A percentile compares a stretch with the other conserved stretches of the same genome.
Conservation (phyloP, 2,113 vertebrate species). For the Cromileptes altivelis region DNA sequence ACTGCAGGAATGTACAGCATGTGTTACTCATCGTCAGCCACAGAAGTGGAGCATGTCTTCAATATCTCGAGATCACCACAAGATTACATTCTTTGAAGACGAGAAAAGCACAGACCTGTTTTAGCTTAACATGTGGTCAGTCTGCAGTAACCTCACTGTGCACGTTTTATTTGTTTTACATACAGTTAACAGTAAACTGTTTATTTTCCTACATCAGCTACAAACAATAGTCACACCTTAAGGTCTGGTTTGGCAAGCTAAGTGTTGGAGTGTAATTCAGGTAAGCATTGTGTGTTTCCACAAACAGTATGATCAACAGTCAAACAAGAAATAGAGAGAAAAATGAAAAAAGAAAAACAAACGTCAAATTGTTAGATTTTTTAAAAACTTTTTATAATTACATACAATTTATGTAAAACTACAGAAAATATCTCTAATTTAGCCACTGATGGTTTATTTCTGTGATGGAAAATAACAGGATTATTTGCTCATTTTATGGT, state of each 20-base stretch:
- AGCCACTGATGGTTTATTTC: no score
- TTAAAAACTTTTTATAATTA: no score
- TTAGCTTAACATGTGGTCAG: not conserved
- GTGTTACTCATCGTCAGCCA: slow-evolving; percentile 55
- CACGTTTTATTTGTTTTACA: not conserved
- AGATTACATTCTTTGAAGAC: slow-evolving; percentile 42
- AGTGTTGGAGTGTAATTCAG: not conserved
- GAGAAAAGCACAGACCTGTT: slow-evolving; percentile 20
- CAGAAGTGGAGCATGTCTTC: slow-evolving; percentile 40
- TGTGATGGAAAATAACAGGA: no score
- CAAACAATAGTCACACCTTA: not conserved
- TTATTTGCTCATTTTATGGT: no score
- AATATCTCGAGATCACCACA: slow-evolving; percentile 42
- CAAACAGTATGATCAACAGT: not conserved
- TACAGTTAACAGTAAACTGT: not conserved
- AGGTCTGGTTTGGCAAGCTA: not conserved
- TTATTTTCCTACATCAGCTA: not conserved
- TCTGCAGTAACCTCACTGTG: not conserved
- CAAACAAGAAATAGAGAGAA: not conserved
- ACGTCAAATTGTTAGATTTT: no score
- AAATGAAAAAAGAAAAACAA: no score
- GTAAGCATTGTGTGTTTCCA: not conserved
- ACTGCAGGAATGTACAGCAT: slow-evolving; percentile 67
- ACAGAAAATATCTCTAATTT: no score
- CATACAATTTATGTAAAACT: no score